phyloP scores from a whole-genome alignment of 1,140 invertebrate genomes.

The Drosophila santomea region DNA sequence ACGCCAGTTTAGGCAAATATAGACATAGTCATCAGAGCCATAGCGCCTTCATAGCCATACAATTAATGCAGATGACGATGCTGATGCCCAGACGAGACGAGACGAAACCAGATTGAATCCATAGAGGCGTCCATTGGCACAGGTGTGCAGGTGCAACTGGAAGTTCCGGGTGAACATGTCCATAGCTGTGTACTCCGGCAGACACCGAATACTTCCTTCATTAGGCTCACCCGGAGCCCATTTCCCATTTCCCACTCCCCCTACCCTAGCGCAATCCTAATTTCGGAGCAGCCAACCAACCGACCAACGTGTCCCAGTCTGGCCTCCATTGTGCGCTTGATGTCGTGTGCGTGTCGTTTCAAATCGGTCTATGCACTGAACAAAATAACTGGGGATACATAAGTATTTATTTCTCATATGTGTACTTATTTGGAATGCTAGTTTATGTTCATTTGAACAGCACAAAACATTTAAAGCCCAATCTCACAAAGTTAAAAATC shows the following conservation, averaged over 20 bases:
- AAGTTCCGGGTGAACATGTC: slow-evolving; percentile 7
- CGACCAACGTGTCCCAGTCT: slow-evolving; percentile 22
- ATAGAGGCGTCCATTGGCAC: slow-evolving; percentile 32
- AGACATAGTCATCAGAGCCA: slow-evolving; percentile 39
- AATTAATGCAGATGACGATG: slow-evolving; percentile 74
- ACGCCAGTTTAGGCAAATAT: slow-evolving; percentile 56
- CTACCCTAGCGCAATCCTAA: not conserved
- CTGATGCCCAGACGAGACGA: slow-evolving; percentile 16
- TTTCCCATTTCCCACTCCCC: slow-evolving; percentile 1
- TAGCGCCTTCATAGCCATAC: slow-evolving; percentile 39
- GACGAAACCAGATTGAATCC: slow-evolving; percentile 44
- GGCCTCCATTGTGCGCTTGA: slow-evolving; percentile 20
- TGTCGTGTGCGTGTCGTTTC: slow-evolving; percentile 32
- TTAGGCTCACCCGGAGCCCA: slow-evolving; percentile 44
- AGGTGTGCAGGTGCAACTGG: slow-evolving; percentile 42
- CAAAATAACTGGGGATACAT: not conserved
- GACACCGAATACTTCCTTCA: slow-evolving; percentile 54
- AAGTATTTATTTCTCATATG: not conserved
- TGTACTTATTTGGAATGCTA: too few relatives aligned
- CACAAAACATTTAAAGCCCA: too few relatives aligned
- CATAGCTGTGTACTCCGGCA: slow-evolving; percentile 27
- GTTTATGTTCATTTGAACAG: too few relatives aligned
- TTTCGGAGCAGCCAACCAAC: not conserved
- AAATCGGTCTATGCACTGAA: slow-evolving; percentile 27
- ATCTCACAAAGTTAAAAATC: too few relatives aligned